Conservation (phyloP, 92 coral and sea anemone genomes). For the Phymanthus crucifer region DNA sequence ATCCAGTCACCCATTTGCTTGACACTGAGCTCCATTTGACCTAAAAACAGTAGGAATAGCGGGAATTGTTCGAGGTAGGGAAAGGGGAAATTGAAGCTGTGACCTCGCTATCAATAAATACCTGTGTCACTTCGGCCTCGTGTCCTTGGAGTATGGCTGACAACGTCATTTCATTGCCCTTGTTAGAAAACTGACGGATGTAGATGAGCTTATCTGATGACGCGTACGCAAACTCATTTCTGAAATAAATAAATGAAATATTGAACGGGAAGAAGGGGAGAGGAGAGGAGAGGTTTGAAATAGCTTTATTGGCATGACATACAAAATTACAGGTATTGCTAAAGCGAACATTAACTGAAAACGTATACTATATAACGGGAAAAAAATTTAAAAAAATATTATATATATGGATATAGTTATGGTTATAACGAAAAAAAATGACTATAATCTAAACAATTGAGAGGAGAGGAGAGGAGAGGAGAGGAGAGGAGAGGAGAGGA, state of each 20-base stretch:
- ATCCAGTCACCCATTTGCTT: conserved; percentile 95
- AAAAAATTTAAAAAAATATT: too few species aligned
- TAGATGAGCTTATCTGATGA: conserved; percentile 97
- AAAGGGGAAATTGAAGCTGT: neutral
- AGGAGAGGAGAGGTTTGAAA: too few species aligned
- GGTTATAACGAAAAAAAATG: too few species aligned
- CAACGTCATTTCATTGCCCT: conserved; percentile 88
- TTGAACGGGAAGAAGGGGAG: too few species aligned
- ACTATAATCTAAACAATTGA: too few species aligned
- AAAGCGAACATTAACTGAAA: too few species aligned
- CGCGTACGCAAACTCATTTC: conserved; percentile 96
- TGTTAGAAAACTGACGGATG: conserved; percentile 90
- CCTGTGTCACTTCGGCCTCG: conserved; percentile 99
- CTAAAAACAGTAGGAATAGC: conserved; percentile 30
- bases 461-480: neutral
- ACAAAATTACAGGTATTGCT: too few species aligned
- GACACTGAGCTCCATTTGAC: conserved; percentile 89
- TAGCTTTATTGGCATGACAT: too few species aligned
- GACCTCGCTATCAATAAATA: neutral
- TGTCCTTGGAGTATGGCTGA: conserved; percentile 96
- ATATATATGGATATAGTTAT: too few species aligned
- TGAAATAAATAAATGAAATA: too few species aligned
- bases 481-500: neutral
- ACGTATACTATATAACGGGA: too few species aligned
- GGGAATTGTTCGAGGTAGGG: too few species aligned